A percentile compares a stretch with the other conserved stretches of the same genome.
These are phyloP conservation scores for Oikopleura dioica DNA, from an alignment of 23 tunicate species.

Conservation along the genomic window DNA sequence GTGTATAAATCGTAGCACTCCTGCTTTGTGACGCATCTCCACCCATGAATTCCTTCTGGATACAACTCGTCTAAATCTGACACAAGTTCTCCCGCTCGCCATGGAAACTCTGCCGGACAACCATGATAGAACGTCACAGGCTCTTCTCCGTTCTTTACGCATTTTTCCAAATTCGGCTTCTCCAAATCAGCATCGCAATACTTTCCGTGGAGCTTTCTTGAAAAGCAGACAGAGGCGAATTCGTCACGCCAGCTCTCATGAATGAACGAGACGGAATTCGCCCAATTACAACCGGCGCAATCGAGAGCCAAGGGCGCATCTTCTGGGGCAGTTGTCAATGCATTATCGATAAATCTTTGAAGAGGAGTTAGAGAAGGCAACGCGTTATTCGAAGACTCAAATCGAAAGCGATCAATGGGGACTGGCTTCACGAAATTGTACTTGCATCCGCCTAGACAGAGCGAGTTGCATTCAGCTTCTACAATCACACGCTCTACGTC, in stretches of 20 bases:
- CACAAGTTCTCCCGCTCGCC: constrained; percentile 3
- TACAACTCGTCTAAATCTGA: background rate
- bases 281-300: constrained; percentile 7
- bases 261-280: background rate
- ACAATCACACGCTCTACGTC: background rate
- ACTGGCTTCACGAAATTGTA: too few species aligned
- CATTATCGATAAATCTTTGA: background rate
- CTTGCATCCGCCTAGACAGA: background rate
- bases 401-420: too few species aligned
- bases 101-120: background rate
- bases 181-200: background rate
- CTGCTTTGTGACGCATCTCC: background rate
- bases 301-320: background rate
- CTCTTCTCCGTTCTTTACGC: background rate
- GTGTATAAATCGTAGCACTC: background rate
- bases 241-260: background rate
- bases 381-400: too few species aligned
- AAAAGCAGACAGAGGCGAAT: background rate
- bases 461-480: background rate
- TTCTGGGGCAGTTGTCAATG: background rate
- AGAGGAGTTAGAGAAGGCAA: too few species aligned
- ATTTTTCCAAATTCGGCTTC: too few species aligned
- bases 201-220: background rate
- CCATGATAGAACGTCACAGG: background rate
- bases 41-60: background rate